Percentiles rank a stretch among this genome's conserved stretches.
phyloP scores from a whole-genome alignment of 2,113 vertebrate species.

The Sebastes schlegelii region DNA sequence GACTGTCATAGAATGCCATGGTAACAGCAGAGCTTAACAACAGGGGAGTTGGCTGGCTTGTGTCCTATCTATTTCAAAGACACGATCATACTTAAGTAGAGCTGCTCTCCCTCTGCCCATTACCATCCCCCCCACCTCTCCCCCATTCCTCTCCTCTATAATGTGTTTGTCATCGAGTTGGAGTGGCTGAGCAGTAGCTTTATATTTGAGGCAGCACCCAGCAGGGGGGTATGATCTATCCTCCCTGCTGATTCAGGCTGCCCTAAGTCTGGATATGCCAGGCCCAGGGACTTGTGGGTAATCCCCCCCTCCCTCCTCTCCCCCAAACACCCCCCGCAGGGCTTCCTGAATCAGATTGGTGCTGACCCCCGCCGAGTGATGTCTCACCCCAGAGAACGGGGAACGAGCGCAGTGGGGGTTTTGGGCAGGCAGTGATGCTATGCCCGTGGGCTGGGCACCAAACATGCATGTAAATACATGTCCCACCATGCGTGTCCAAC shows the following conservation, averaged over 20 bases:
- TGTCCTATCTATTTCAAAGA: constrained; percentile 66
- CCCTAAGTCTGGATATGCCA: constrained; percentile 71
- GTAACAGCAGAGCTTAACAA: constrained; percentile 68
- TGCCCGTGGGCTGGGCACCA: constrained; percentile 60
- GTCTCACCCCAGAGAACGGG: constrained; percentile 71
- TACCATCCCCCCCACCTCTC: neutral
- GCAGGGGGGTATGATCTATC: constrained; percentile 55
- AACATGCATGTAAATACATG: constrained; percentile 71
- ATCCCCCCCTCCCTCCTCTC: constrained; percentile 40
- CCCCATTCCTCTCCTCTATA: constrained; percentile 22
- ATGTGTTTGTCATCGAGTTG: constrained; percentile 61
- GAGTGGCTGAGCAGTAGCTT: constrained; percentile 63
- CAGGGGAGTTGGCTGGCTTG: constrained; percentile 50
- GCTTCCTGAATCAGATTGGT: constrained; percentile 76
- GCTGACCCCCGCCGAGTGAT: constrained; percentile 73
- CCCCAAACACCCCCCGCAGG: constrained; percentile 51
- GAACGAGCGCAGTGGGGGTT: constrained; percentile 58
- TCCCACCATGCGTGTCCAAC: constrained; percentile 49
- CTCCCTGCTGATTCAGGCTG: constrained; percentile 61
- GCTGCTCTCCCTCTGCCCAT: constrained; percentile 47
- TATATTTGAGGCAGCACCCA: constrained; percentile 67
- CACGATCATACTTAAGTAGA: constrained; percentile 54
- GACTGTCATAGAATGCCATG: constrained; percentile 67
- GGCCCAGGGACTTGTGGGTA: constrained; percentile 74
- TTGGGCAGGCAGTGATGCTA: constrained; percentile 52